Evolutionary conservation across 2,888 invertebrate species (phyloP).

Genomic region (Lamellibrachia satsuma): DNA sequence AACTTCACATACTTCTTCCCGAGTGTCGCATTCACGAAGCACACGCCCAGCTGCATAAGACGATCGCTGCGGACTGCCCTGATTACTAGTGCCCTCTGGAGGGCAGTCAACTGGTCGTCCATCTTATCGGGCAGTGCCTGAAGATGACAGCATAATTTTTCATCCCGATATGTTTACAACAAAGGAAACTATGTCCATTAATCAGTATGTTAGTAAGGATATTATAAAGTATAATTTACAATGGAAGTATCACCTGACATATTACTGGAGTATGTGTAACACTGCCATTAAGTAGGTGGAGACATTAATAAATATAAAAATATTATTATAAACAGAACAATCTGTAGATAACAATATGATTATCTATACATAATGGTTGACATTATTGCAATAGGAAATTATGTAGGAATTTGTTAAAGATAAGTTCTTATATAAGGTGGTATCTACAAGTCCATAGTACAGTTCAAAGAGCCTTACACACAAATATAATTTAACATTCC

Average conservation of each 20-base stretch:
- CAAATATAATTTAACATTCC: too few relatives aligned
- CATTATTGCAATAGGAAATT: too few relatives aligned
- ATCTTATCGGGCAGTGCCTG: slow-evolving; percentile 62
- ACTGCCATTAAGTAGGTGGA: not conserved
- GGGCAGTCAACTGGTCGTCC: slow-evolving; percentile 59
- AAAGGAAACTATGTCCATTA: not conserved
- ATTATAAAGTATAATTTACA: not conserved
- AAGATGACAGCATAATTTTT: not conserved
- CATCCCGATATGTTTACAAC: not conserved
- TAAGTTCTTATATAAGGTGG: too few relatives aligned
- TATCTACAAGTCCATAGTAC: too few relatives aligned
- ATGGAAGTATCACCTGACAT: not conserved
- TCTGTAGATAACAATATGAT: not conserved
- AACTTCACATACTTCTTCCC: slow-evolving; percentile 46
- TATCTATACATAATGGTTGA: too few relatives aligned
- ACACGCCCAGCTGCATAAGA: slow-evolving; percentile 58
- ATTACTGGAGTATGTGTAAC: not conserved
- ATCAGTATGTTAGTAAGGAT: not conserved
- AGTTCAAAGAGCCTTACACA: too few relatives aligned
- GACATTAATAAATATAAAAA: too few relatives aligned
- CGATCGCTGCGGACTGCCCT: slow-evolving; percentile 62
- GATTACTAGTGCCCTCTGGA: slow-evolving; percentile 62
- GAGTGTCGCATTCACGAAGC: slow-evolving; percentile 58
- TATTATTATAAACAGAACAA: not conserved
- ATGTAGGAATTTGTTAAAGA: too few relatives aligned